Evolutionary conservation across 2,797 vertebrate genomes (phyloP).

Genomic region (Tenualosa thibaudeaui): DNA sequence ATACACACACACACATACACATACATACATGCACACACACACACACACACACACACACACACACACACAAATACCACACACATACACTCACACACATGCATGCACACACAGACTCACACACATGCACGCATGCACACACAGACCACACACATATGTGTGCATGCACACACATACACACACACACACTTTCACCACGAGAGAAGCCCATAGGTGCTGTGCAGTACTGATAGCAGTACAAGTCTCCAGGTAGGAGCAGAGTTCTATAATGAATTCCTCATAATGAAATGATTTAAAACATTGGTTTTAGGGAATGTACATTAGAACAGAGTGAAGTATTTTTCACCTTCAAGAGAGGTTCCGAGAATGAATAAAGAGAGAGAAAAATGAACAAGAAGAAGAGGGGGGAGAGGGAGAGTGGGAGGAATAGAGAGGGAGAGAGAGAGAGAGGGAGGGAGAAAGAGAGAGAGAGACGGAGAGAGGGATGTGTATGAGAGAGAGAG

Average conservation of each 20-base stretch:
- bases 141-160: neutral
- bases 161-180: neutral
- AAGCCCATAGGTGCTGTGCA: neutral
- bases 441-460: neutral
- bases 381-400: neutral
- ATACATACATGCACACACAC: too few species aligned
- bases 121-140: neutral
- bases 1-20: neutral
- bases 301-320: slow-evolving; percentile 1
- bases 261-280: neutral
- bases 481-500: too few species aligned
- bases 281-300: slow-evolving; percentile 14
- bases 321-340: neutral
- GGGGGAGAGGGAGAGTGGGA: too few species aligned
- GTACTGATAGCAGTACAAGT: neutral
- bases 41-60: neutral
- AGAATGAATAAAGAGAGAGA: slow-evolving; percentile 16
- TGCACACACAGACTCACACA: neutral
- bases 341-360: neutral
- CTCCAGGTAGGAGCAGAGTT: neutral
- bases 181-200: neutral
- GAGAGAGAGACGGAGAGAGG: neutral
- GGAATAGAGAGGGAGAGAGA: too few species aligned
- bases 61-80: neutral
- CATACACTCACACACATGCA: neutral